Evolutionary conservation across 2,113 vertebrate species (phyloP).

Genomic region (Rhinopomastus cyanomelas): DNA sequence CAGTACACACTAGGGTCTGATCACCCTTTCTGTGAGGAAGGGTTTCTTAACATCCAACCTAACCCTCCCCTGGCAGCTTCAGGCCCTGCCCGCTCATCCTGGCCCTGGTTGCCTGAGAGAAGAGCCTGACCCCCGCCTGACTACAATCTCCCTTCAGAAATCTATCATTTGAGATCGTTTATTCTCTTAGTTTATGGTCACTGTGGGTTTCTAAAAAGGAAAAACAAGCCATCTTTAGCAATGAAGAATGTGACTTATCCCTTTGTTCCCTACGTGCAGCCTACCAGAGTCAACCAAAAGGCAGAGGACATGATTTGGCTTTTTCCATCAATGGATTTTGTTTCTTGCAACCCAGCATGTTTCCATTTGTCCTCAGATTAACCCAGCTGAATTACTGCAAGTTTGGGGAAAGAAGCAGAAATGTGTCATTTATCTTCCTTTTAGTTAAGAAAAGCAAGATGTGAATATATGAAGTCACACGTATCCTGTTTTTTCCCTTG

Average conservation of each 20-base stretch:
- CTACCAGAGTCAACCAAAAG: neutral
- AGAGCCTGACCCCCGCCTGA: no score
- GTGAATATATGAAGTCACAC: neutral
- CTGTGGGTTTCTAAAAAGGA: neutral
- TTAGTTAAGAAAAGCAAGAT: neutral
- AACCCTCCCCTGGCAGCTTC: no score
- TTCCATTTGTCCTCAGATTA: neutral
- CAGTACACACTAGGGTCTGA: no score
- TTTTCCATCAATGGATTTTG: neutral
- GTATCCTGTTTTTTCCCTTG: neutral
- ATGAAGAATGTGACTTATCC: neutral
- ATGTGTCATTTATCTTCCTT: neutral
- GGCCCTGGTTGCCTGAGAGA: no score
- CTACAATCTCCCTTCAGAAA: neutral
- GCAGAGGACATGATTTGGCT: neutral
- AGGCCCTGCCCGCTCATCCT: no score
- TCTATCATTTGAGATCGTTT: neutral
- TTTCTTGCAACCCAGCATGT: neutral
- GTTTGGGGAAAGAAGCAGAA: fast-evolving
- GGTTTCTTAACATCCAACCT: no score
- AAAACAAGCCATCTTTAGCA: neutral
- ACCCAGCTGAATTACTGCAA: neutral
- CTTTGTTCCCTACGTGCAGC: neutral
- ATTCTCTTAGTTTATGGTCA: neutral
- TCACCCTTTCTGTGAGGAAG: no score